Percentiles rank a stretch among this genome's conserved stretches.
These are phyloP conservation scores for Hypomecis atomaria DNA, from an alignment of 2,888 invertebrate species.

Conservation along the genomic window DNA sequence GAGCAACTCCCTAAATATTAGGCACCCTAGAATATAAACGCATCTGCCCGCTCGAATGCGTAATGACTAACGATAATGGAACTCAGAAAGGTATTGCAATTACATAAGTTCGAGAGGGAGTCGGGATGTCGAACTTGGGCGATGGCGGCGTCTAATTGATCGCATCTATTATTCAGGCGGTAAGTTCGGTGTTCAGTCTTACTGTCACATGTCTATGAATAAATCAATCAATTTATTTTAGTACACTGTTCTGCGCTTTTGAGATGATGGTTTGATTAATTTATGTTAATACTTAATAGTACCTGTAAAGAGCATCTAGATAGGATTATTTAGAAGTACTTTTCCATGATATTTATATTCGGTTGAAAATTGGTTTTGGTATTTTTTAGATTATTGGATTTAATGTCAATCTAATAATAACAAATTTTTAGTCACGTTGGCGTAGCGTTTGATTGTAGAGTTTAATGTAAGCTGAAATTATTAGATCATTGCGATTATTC, in stretches of 20 bases:
- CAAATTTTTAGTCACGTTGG: too few relatives aligned
- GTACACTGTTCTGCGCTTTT: constrained; percentile 33
- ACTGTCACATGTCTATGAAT: constrained; percentile 53
- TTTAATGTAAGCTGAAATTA: too few relatives aligned
- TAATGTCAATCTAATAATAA: too few relatives aligned
- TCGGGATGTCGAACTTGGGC: constrained; percentile 53
- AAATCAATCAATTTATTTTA: constrained; percentile 55
- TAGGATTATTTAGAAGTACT: neutral
- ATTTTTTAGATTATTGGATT: too few relatives aligned
- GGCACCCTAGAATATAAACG: constrained; percentile 36
- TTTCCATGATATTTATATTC: too few relatives aligned
- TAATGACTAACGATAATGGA: constrained; percentile 56
- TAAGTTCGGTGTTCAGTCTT: constrained; percentile 57
- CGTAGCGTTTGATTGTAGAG: too few relatives aligned
- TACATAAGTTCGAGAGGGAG: constrained; percentile 54
- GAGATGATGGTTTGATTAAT: constrained; percentile 12
- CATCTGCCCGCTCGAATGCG: constrained; percentile 51
- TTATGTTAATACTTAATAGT: neutral
- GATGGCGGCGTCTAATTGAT: constrained; percentile 67
- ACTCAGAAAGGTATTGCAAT: constrained; percentile 64
- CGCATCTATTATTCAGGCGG: constrained; percentile 72
- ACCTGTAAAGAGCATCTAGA: neutral
- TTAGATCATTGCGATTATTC: too few relatives aligned
- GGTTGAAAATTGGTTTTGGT: too few relatives aligned
- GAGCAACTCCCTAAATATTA: neutral